Base-by-base conservation (phyloP, 2,888 invertebrate genomes). In the Adela reaumurella region DNA sequence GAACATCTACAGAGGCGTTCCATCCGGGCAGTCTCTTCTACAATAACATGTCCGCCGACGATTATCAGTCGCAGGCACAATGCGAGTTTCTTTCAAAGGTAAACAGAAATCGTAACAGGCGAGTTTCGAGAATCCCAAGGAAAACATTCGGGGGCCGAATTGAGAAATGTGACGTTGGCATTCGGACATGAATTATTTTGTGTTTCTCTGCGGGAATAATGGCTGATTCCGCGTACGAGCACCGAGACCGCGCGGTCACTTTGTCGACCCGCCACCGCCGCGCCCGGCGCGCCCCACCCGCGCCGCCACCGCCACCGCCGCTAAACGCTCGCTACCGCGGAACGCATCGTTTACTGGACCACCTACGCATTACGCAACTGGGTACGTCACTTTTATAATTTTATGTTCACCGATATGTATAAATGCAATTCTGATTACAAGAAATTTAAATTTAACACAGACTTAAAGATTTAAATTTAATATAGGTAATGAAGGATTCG, bases 31-130 rank as follows among this genome's bases (percentile, higher is more conserved):
- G 14, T 35, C n/a, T n/a, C 35, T 35, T 14, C 6, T n/a, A 35
- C 6, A 35, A 35, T 35, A 35, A 35, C 35, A 35, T 35, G 35
- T 35, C 61, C 59, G 56, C 57, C 60, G 58, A 68, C 68, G 68
- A 72, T 69, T 65, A 69, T 65, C 58, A 60, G 59, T 57, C 66
- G 58, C 66, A 62, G 61, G 66, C 68, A 72, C 64, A 69, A 70
- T 67, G 54, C 66, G 65, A 57, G 61, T 61, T 58, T 61, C 35
- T 69, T 64, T 67, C 66, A 67, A 70, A 70, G 61, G 61, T 67
- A 71, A 74, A 74, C 66, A 72, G 18, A 48, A 18, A 44, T 42
- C 47, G 35, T 35, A 35, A 35, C 35, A 14, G 35, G 11, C 35
- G 11, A 35, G 35, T 35, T 14, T 35, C 35, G 35, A 35, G 35